Percentiles rank a stretch among this genome's conserved stretches.
Conservation (phyloP, 53 echinoderm and acorn worm genomes). For the Echinarachnius parma region DNA sequence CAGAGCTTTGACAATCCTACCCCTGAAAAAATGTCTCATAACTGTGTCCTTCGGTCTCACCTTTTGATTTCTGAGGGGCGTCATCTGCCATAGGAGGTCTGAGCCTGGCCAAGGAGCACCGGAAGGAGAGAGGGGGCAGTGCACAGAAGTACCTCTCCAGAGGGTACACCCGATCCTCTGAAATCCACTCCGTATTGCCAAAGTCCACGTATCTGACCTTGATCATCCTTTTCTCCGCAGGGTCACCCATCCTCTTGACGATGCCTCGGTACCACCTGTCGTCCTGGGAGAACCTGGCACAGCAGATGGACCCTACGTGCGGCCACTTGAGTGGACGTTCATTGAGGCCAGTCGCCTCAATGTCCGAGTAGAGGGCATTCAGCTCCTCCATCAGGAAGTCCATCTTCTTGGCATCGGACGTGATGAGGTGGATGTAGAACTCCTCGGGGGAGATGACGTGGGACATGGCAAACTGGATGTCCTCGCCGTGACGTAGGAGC, state of each 20-base stretch:
- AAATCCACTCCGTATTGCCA: conserved; percentile 85
- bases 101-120: conserved; percentile 68
- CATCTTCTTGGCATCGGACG: conserved; percentile 54
- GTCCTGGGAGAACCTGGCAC: conserved; percentile 67
- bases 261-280: conserved; percentile 72
- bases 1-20: too few relatives aligned
- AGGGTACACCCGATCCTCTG: conserved; percentile 46
- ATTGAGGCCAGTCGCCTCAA: conserved; percentile 1
- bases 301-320: conserved; percentile 51
- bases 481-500: neutral
- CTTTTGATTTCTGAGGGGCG: too few relatives aligned
- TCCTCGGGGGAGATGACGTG: conserved; percentile 70
- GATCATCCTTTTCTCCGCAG: conserved; percentile 20
- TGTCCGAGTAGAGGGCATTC: conserved; percentile 47
- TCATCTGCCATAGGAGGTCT: conserved; percentile 16
- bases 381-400: conserved; percentile 67
- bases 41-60: too few relatives aligned
- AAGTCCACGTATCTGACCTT: conserved; percentile 75
- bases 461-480: conserved; percentile 70
- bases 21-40: too few relatives aligned
- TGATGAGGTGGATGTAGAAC: conserved; percentile 81
- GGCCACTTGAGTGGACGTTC: conserved; percentile 9
- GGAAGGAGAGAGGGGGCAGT: conserved; percentile 72
- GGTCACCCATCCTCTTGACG: conserved; percentile 46
- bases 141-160: conserved; percentile 57